Base-by-base conservation (phyloP, 2,113 vertebrate genomes). In the Catharus minimus region DNA sequence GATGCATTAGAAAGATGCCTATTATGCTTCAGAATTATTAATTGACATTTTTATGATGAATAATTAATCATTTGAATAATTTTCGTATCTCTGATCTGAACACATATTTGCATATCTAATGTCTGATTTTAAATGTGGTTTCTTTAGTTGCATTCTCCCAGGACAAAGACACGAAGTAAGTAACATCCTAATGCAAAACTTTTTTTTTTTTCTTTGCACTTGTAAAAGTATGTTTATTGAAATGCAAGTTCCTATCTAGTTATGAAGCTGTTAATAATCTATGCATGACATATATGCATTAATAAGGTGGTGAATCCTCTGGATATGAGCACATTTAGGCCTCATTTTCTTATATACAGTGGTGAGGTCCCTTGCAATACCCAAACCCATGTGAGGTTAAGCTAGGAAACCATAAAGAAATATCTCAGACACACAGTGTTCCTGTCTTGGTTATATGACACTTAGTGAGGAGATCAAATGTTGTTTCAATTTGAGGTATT, bases 61-160 rank as follows among this genome's bases (percentile, higher is more conserved):
- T 99, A 98, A 99, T 99, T 99, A 98, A 99, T 99, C 98, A 98
- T 98, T 98, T 98, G 98, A 99, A 99, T 99, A 99, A 99, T 98
- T 99, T 98, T 98, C 96, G 95, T 98, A 98, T 98, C 98, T 98
- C 98, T 99, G 98, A 99, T 99, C 98, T 99, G 97, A 97, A 98
- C 98, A 98, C 97, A 98, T 98, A 99, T 99, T 99, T 99, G 98
- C 98, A 99, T 99, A 98, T 99, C 98, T 99, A 98, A 99, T 98
- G 97, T 98, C 97, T 98, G 97, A 97, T 97, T 97, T 97, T 97
- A 97, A 98, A 97, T 98, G 97, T 98, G 97, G 97, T 85, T 97
- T 95, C 91, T 97, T 97, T 95, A 96, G 97, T 94, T 97, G 97
- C 97, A 97, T 98, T 98, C 98, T 98, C 98, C 96, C 95, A 98